Conservation (phyloP, 2,797 vertebrate genomes). For the Gorsachius magnificus region DNA sequence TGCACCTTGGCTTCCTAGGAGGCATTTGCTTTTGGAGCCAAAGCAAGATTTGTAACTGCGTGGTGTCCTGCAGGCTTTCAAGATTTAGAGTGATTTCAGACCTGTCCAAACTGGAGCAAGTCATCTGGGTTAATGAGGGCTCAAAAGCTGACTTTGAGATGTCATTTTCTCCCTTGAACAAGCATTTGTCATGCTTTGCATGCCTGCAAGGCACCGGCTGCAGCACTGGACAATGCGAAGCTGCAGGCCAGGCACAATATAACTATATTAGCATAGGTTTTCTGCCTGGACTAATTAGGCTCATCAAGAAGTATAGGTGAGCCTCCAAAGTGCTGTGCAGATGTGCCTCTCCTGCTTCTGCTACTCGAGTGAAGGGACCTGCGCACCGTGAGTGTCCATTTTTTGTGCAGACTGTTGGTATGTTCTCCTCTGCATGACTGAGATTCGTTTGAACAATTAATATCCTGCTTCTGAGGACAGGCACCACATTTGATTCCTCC, state of each 20-base stretch:
- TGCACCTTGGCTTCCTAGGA: neutral
- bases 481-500: neutral
- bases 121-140: neutral
- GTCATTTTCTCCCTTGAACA: neutral
- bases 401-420: neutral
- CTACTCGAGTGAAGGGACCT: neutral
- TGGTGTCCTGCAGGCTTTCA: neutral
- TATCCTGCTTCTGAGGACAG: neutral
- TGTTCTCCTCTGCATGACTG: neutral
- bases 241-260: neutral
- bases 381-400: neutral
- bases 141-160: neutral
- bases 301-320: neutral
- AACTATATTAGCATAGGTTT: neutral
- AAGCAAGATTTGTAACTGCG: neutral
- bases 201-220: neutral
- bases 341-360: neutral
- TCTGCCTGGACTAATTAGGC: neutral
- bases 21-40: neutral
- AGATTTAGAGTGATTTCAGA: neutral
- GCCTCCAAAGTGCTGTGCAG: neutral
- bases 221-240: neutral
- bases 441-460: neutral
- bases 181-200: neutral
- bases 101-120: neutral